Base-by-base conservation (phyloP, 2,888 invertebrate species). In the Oasisia sp. region DNA sequence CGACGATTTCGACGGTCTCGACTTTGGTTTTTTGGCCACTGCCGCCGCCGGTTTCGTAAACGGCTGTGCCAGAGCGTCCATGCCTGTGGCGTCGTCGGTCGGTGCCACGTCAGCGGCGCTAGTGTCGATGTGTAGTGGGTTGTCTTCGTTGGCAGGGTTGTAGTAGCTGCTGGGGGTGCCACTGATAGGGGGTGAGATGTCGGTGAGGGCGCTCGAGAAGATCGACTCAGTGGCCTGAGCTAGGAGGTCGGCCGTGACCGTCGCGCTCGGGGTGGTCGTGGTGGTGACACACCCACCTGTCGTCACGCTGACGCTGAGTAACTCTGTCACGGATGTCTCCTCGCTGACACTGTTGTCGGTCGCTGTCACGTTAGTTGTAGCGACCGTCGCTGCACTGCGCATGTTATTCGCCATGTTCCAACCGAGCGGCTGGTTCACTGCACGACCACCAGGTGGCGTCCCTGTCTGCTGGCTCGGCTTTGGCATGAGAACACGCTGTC, bases 201-300 rank as follows among this genome's bases (percentile, higher is more conserved):
- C 93, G 0, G 32, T 32, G 5, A 74, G 90, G 1, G 44, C 32
- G 5, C 32, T 91, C 0, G 93, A 92, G 92, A 96, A 96, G 89
- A 96, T 96, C 0, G 96, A 96, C 93, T 96, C 96, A 19, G 96
- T 96, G 32, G 96, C 96, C 94, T 96, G 95, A 8, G 96, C 96
- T 91, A 96, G 94, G 92, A 96, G 96, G 93, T 96, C 96, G 11
- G 93, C 94, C 32, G 92, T 91, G 11, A 93, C 45, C 12, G 92
- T 50, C 19, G 92, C 91, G 14, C 92, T 45, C n/a, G 90, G 38
- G 9, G 74, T 32, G 14, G 89, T 90, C 19, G 92, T n/a, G 1
- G 90, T 91, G 91, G 91, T 32, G 19, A 90, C 44, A 32, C 32
- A 44, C 38, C 32, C 45, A 27, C 32, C 92, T 38, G 89, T 38